phyloP scores from a whole-genome alignment of 2,113 vertebrate species.

The Cheilinus undulatus region DNA sequence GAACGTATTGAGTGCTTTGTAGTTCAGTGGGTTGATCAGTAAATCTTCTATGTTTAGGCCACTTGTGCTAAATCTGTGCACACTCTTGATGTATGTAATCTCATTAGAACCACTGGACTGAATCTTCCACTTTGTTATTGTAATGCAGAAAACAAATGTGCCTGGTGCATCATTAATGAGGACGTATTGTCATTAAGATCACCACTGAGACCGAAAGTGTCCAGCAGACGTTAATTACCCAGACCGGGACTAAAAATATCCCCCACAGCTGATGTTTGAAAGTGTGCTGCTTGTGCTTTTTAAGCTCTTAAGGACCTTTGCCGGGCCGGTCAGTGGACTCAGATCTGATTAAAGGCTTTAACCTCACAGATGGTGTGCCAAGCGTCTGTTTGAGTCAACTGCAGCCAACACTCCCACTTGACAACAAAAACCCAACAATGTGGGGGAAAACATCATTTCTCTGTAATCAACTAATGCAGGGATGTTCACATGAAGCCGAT shows the following conservation, averaged over 20 bases:
- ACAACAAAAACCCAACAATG: background rate
- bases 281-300: slow-evolving; percentile 64
- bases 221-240: slow-evolving; percentile 31
- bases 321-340: slow-evolving; percentile 51
- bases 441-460: slow-evolving; percentile 21
- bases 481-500: slow-evolving; percentile 1
- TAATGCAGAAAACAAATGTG: background rate
- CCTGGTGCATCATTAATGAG: slow-evolving; percentile 3
- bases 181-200: slow-evolving; percentile 1
- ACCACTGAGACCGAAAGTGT: background rate
- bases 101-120: background rate
- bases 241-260: background rate
- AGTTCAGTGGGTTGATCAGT: no score
- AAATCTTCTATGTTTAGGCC: background rate
- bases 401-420: background rate
- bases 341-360: slow-evolving; percentile 76
- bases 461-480: slow-evolving; percentile 52
- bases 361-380: slow-evolving; percentile 41
- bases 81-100: background rate
- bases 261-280: slow-evolving; percentile 5
- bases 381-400: slow-evolving; percentile 39
- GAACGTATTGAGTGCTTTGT: no score
- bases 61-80: background rate
- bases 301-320: slow-evolving; percentile 76
- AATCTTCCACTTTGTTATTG: background rate